Percentiles rank a stretch among this genome's conserved stretches.
phyloP scores from a whole-genome alignment of 2,888 invertebrate genomes.

The Laspeyria flexula region DNA sequence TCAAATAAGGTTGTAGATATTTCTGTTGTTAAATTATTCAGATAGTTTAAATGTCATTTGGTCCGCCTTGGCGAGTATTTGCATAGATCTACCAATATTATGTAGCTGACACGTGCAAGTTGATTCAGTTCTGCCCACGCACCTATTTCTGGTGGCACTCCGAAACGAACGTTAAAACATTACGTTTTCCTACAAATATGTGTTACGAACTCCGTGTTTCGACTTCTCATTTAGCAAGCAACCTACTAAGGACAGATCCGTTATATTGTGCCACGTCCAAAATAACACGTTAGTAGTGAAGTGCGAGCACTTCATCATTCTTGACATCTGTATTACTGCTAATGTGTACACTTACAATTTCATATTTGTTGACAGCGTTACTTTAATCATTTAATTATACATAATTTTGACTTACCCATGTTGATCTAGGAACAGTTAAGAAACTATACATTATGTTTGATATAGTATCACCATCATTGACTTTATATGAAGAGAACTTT shows the following conservation, averaged over 20 bases:
- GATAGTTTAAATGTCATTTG: conserved; percentile 27
- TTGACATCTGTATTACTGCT: background rate
- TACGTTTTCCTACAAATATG: conserved; percentile 7
- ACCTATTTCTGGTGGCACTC: conserved; percentile 45
- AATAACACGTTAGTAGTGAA: background rate
- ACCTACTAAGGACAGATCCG: background rate
- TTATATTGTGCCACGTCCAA: background rate
- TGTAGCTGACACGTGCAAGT: conserved; percentile 44
- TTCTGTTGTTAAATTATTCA: conserved; percentile 23
- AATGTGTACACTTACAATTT: background rate
- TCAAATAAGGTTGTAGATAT: conserved; percentile 9
- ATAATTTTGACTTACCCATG: too few relatives aligned
- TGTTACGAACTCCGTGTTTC: conserved; percentile 3
- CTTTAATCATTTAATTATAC: too few relatives aligned
- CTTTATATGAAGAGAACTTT: too few relatives aligned
- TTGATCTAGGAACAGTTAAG: too few relatives aligned
- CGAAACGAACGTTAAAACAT: conserved; percentile 16
- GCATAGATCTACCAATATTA: conserved; percentile 40
- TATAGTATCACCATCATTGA: too few relatives aligned
- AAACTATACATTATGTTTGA: too few relatives aligned
- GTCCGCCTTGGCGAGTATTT: conserved; percentile 31
- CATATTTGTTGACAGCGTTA: too few relatives aligned
- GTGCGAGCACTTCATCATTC: background rate
- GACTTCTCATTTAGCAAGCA: background rate
- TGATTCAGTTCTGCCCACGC: conserved; percentile 53